Percentiles rank a stretch among this genome's conserved stretches.
These are phyloP conservation scores for Ifrita kowaldi DNA, from an alignment of 2,113 vertebrate species.

Conservation along the genomic window DNA sequence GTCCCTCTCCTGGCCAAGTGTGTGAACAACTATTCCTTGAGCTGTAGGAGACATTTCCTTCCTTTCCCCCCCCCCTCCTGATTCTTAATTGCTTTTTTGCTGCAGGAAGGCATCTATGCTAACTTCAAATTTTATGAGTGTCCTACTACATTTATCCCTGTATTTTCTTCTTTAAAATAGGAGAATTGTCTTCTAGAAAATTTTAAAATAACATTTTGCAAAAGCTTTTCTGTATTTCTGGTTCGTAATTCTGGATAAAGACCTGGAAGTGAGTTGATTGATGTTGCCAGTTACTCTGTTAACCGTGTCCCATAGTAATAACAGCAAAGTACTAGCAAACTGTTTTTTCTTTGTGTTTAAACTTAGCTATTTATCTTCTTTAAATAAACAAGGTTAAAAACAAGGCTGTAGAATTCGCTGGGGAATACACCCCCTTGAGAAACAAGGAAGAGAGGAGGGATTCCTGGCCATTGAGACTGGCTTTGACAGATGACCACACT, in stretches of 20 bases:
- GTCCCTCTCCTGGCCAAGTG: constrained; percentile 54
- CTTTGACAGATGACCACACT: neutral
- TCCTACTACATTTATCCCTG: neutral
- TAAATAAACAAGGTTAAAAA: neutral
- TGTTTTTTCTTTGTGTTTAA: neutral
- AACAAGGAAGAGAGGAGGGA: neutral
- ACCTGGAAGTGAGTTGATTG: neutral
- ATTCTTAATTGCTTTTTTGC: neutral
- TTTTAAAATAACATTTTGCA: neutral
- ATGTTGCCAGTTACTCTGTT: neutral
- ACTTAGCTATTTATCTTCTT: neutral
- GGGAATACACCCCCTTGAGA: neutral
- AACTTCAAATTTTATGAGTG: neutral
- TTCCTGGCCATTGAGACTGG: neutral
- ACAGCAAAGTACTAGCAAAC: neutral
- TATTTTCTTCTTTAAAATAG: neutral
- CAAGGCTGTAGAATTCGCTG: neutral
- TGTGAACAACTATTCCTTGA: neutral
- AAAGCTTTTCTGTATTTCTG: neutral
- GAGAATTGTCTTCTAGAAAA: neutral
- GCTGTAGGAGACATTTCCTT: neutral
- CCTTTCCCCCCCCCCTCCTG: neutral
- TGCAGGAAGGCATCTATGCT: neutral
- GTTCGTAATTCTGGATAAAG: neutral
- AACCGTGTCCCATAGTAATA: neutral